Conservation (phyloP, 2,113 vertebrate species). For the Thalassarche chlororhynchos region DNA sequence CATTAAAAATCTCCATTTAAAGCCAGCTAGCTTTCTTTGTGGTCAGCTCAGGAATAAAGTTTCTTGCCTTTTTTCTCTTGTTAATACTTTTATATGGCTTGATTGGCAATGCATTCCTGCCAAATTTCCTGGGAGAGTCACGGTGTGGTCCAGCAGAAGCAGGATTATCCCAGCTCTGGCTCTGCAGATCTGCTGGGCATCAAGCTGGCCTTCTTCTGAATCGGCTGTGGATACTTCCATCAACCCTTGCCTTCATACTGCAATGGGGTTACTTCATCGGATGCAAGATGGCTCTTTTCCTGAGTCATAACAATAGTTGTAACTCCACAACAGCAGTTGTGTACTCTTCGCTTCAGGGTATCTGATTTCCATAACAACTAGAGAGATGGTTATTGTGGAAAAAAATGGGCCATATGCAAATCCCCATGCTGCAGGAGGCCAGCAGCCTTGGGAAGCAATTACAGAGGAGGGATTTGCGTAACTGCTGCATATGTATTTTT, state of each 20-base stretch:
- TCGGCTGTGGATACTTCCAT: neutral
- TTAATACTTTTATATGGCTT: neutral
- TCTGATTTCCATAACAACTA: neutral
- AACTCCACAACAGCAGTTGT: neutral
- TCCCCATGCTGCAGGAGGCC: neutral
- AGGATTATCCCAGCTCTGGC: neutral
- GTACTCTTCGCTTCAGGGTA: neutral
- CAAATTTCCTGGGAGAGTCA: neutral
- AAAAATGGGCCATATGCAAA: neutral
- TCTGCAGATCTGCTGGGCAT: neutral
- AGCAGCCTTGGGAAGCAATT: neutral
- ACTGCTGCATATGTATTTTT: neutral
- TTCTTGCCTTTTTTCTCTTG: neutral
- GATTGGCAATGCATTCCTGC: neutral
- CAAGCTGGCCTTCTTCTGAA: neutral
- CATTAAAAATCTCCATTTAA: conserved; percentile 42
- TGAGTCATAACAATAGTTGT: neutral
- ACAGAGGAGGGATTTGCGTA: neutral
- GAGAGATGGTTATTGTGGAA: neutral
- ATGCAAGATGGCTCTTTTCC: neutral
- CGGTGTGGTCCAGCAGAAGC: neutral
- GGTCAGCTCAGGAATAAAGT: conserved; percentile 46
- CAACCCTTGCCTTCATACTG: neutral
- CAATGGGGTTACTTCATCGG: neutral
- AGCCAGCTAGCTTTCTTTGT: conserved; percentile 32